These are phyloP conservation scores for Percina caprodes DNA, from an alignment of 2,113 vertebrate species.

Conservation along the genomic window DNA sequence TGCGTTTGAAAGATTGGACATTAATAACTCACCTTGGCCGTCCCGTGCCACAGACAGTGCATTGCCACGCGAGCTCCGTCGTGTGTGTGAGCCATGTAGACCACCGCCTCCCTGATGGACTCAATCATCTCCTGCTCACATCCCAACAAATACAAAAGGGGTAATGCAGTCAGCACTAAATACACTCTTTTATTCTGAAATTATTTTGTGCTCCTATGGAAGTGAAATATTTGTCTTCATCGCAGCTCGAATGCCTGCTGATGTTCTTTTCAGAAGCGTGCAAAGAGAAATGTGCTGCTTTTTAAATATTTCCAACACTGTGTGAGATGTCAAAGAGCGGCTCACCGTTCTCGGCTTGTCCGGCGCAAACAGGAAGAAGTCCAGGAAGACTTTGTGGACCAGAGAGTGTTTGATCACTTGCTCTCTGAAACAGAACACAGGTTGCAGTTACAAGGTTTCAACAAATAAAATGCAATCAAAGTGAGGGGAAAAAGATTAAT, in stretches of 20 bases:
- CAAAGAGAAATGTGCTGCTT: background rate
- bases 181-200: background rate
- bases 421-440: constrained; percentile 83
- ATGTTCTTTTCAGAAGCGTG: background rate
- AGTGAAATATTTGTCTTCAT: background rate
- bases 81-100: constrained; percentile 96
- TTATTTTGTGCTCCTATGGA: background rate
- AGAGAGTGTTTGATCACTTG: constrained; percentile 97
- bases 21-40: constrained; percentile 87
- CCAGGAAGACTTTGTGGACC: constrained; percentile 97
- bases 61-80: constrained; percentile 96
- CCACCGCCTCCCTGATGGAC: constrained; percentile 92
- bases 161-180: background rate
- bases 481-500: background rate
- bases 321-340: background rate
- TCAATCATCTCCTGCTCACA: constrained; percentile 93
- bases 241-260: background rate
- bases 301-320: background rate
- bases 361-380: constrained; percentile 89
- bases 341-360: constrained; percentile 92
- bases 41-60: constrained; percentile 96
- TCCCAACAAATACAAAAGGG: background rate
- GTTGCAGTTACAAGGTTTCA: background rate
- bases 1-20: too few species aligned
- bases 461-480: background rate